Evolutionary conservation across 2,113 vertebrate species (phyloP).

Genomic region (Ctenodactylus gundi): DNA sequence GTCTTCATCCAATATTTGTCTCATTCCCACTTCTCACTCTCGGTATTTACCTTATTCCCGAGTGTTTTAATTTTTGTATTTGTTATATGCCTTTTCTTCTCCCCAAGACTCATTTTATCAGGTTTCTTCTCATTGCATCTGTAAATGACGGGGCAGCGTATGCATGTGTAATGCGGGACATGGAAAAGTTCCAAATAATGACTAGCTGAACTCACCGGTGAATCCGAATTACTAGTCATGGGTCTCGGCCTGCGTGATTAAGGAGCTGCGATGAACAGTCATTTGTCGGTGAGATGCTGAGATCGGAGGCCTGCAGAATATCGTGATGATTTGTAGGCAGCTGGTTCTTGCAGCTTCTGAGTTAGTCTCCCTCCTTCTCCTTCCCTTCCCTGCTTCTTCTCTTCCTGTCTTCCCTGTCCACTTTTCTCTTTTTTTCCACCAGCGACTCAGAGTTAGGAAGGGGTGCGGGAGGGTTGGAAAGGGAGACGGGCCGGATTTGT

Average conservation of each 20-base stretch:
- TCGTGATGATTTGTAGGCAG: neutral
- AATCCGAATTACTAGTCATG: slow-evolving; percentile 41
- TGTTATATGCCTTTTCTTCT: slow-evolving; percentile 77
- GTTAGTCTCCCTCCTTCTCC: neutral
- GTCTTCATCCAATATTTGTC: slow-evolving; percentile 88
- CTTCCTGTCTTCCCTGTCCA: fast-evolving
- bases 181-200: neutral
- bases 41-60: slow-evolving; percentile 85
- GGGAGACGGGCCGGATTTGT: too few relatives aligned
- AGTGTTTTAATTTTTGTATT: slow-evolving; percentile 80
- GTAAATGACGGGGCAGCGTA: slow-evolving; percentile 63
- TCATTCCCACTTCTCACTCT: slow-evolving; percentile 83
- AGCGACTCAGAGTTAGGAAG: too few relatives aligned
- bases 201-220: neutral
- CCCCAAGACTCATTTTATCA: slow-evolving; percentile 72
- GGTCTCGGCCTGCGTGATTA: slow-evolving; percentile 12
- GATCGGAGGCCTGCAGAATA: neutral
- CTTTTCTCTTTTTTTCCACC: neutral
- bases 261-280: slow-evolving; percentile 18
- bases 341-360: neutral
- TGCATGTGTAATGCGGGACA: slow-evolving; percentile 63
- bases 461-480: too few relatives aligned
- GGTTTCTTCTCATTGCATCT: slow-evolving; percentile 72
- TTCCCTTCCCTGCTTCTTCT: fast-evolving
- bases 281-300: neutral